Evolutionary conservation across 2,113 vertebrate species (phyloP), one percentile per base, ranked within the genome.

Genomic region (Tenebrosternarchus preto): DNA sequence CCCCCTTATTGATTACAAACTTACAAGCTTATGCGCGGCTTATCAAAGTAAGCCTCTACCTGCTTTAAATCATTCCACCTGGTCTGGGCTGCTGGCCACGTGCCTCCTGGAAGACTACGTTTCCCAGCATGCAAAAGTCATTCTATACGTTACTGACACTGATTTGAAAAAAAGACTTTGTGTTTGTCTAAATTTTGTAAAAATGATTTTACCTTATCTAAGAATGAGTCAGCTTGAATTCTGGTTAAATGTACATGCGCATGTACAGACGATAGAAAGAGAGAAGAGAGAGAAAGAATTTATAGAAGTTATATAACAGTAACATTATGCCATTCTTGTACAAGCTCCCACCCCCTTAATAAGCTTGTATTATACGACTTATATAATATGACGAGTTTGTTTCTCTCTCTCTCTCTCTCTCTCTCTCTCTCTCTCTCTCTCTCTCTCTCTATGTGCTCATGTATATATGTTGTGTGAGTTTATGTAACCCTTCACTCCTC

Each of bases 1-100:
- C 92, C 92, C 88, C 76, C 87, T 89, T 89, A 92, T 90, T 92
- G 92, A 93, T 92, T 91, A 91, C 91, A 91, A 91, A 93, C 60
- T 80, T 92, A 90, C 90, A 92, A 89, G 91, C 90, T 91, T 85
- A 89, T 87, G 89, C 89, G 84, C 84, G 82, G 88, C 87, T 92
- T 92, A 92, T 92, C 90, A 84, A 79, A 87, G 83, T 89, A 89
- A 88, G 86, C 89, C 85, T 85, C 76, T 73, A 88, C 86, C 89
- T 88, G 57, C 59, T 87, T 86, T 88, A 83, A 89, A 86, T 57
- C 31, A 15, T 67, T 70, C 27, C 72, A 59, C 79, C 73, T 19
- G 27, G 71, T 50, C 76, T 69, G 63, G 27, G 17, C 17, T 72
- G 46, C n/a, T 24, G 53, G 11, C 31, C 61, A 25, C 59, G 53